phyloP scores from a whole-genome alignment of 2,797 vertebrate genomes.

The Limosa lapponica region DNA sequence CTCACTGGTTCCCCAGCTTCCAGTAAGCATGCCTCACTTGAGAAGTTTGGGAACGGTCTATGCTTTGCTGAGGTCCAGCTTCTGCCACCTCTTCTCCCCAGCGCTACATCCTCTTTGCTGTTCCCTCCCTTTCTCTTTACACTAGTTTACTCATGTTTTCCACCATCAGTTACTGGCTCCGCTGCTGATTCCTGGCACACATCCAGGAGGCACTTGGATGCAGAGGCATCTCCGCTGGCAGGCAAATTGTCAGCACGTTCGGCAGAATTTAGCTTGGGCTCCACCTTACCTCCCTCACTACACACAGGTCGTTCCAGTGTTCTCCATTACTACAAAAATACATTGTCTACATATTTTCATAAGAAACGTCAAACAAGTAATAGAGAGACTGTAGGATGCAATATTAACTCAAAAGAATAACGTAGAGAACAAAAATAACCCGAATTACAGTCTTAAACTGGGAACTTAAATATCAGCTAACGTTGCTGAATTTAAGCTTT shows the following conservation, averaged over 20 bases:
- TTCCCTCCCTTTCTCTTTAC: not conserved
- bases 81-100: not conserved
- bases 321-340: not conserved
- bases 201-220: not conserved
- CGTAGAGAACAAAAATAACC: not conserved
- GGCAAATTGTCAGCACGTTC: accelerated
- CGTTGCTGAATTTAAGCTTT: not conserved
- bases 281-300: not conserved
- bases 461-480: not conserved
- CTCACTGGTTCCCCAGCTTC: not conserved
- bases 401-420: not conserved
- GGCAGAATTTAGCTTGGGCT: not conserved
- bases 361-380: not conserved
- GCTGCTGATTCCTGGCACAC: not conserved
- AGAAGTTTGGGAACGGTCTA: not conserved
- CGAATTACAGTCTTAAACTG: not conserved
- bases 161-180: not conserved
- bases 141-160: not conserved
- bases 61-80: not conserved
- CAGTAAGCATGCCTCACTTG: not conserved
- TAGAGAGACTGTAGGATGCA: not conserved
- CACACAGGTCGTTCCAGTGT: not conserved
- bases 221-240: not conserved
- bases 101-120: accelerated
- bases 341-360: accelerated